Evolutionary conservation across 53 echinoderm and acorn worm genomes (phyloP).

Genomic region (Actinopyga echinites): DNA sequence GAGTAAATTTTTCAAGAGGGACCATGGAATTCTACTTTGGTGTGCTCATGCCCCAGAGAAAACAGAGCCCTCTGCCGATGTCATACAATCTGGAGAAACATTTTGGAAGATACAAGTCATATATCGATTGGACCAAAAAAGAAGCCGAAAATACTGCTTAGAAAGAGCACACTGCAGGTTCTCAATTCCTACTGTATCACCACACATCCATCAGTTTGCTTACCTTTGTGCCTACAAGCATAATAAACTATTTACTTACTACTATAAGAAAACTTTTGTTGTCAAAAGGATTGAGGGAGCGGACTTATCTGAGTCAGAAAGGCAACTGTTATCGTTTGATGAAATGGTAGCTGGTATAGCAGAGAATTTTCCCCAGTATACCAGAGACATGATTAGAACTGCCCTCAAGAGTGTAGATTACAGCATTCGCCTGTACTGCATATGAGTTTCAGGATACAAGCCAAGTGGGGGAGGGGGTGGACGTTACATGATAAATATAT

Average conservation of each 20-base stretch:
- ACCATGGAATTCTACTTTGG: slow-evolving; percentile 6
- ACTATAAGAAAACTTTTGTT: too few species aligned
- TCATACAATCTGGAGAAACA: not conserved
- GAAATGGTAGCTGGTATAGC: too few species aligned
- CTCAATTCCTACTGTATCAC: not conserved
- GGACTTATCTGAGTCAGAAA: too few species aligned
- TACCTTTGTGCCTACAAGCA: not conserved
- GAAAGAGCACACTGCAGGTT: not conserved
- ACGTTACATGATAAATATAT: too few species aligned
- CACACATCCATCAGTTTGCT: not conserved
- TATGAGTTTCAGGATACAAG: too few species aligned
- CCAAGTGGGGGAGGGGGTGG: too few species aligned
- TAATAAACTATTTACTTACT: not conserved
- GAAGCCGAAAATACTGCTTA: not conserved
- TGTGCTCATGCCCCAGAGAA: not conserved
- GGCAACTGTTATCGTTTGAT: too few species aligned
- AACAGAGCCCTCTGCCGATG: not conserved
- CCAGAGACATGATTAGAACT: too few species aligned
- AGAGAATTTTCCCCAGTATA: too few species aligned
- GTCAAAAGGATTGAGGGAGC: too few species aligned
- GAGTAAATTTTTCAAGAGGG: slow-evolving; percentile 29
- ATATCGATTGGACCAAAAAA: not conserved
- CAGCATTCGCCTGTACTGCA: too few species aligned
- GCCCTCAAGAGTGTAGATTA: too few species aligned
- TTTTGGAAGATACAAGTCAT: slow-evolving; percentile 5